Evolutionary conservation across 2,888 invertebrate genomes (phyloP), one percentile per base, ranked within the genome.

Genomic region (Amblyjoppa fuscipennis): DNA sequence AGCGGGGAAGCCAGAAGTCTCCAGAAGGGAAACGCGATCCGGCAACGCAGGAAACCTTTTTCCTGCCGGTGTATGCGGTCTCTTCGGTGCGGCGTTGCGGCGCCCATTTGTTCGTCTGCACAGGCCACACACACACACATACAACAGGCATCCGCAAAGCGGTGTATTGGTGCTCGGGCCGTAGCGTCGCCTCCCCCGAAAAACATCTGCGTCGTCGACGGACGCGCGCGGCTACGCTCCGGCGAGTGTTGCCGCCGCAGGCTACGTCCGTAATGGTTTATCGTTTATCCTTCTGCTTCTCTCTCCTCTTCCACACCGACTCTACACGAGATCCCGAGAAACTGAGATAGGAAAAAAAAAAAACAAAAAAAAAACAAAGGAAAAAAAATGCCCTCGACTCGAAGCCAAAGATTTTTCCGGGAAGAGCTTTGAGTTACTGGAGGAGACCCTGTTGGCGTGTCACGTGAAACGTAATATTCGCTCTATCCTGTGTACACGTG

Each of bases 11-110:
- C 20, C 56, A 53, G 64, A 71, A 7, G 73, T n/a, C 56, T 45
- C 73, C 41, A n/a, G 53, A 59, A 49, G 66, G 51, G 45, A 66
- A 71, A 25, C 51, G 51, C 41, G 66, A 84, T 79, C 69, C 64
- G 85, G 77, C 68, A 78, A 71, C 80, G 74, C 61, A 77, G 73
- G 85, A 81, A 81, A 79, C 79, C 75, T 75, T 79, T 79, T 68
- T 68, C 53, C 78, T 70, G 70, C 45, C 51, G 45, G 64, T 64
- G 38, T 49, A 51, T 73, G 45, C 66, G 59, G 80, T 51, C 70
- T 45, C 45, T 16, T 7, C 31, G 2, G 7, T 34, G 13, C n/a
- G 51, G 25, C 51, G 73, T 66, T 31, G 64, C 53, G 73, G n/a
- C 51, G 66, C 34, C 53, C 51, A 73, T 53, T 80, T 68, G 41